Percentiles rank a stretch among this genome's conserved stretches.
These are phyloP conservation scores for Epirrita christyi DNA, from an alignment of 2,888 invertebrate genomes.

Conservation along the genomic window DNA sequence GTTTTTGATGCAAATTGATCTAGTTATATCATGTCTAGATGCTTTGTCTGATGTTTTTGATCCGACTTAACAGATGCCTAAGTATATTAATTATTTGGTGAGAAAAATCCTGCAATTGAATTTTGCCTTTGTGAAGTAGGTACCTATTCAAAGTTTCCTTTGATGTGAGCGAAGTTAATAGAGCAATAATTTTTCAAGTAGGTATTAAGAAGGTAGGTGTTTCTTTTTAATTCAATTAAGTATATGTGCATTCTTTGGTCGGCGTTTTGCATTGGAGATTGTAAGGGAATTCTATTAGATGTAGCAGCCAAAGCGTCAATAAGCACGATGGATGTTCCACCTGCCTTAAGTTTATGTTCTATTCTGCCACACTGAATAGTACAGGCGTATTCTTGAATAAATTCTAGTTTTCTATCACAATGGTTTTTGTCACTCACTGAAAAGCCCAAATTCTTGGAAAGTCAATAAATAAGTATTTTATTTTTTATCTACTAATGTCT, in stretches of 20 bases:
- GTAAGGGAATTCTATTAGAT: slow-evolving; percentile 37
- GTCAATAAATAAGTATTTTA: too few relatives aligned
- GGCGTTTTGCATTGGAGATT: slow-evolving; percentile 34
- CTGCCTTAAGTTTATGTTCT: slow-evolving; percentile 51
- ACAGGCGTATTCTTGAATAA: slow-evolving; percentile 12
- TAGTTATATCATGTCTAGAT: too few relatives aligned
- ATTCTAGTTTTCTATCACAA: neutral
- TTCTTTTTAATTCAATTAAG: neutral
- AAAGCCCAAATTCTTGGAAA: too few relatives aligned
- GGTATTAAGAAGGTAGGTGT: too few relatives aligned
- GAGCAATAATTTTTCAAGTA: neutral
- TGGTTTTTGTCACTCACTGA: neutral
- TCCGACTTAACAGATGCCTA: neutral
- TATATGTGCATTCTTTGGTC: slow-evolving; percentile 15
- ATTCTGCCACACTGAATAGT: slow-evolving; percentile 41
- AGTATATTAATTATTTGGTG: too few relatives aligned
- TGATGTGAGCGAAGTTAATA: neutral
- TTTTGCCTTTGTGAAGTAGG: neutral
- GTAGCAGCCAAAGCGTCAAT: slow-evolving; percentile 34
- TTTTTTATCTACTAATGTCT: too few relatives aligned
- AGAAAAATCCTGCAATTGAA: neutral
- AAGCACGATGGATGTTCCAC: slow-evolving; percentile 45
- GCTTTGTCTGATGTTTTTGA: too few relatives aligned
- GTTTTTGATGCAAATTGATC: too few relatives aligned
- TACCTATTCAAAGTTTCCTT: too few relatives aligned